These are phyloP conservation scores for Drosophila pseudoobscura DNA, from an alignment of 1,140 invertebrate species.

Conservation along the genomic window DNA sequence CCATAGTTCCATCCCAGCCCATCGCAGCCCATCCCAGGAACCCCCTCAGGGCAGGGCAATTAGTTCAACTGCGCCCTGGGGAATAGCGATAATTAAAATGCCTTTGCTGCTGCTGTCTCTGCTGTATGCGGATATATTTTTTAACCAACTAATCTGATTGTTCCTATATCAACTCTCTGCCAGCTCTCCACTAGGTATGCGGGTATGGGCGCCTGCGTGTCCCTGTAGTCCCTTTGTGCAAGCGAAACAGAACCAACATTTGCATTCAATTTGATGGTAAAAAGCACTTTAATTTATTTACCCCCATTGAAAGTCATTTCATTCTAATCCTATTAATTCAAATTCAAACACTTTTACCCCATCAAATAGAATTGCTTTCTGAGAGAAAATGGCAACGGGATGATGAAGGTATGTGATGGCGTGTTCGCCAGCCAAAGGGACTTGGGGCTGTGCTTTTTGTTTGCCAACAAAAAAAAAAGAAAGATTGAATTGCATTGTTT, in stretches of 20 bases:
- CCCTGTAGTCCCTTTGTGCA: conserved; percentile 15
- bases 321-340: conserved; percentile 77
- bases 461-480: conserved; percentile 13
- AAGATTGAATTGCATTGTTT: conserved; percentile 71
- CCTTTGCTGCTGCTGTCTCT: conserved; percentile 17
- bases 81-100: conserved; percentile 80
- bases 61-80: conserved; percentile 75
- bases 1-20: conserved; percentile 54
- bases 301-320: conserved; percentile 63
- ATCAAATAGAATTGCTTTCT: conserved; percentile 53
- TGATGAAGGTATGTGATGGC: background rate
- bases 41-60: conserved; percentile 55
- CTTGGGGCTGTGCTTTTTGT: conserved; percentile 63
- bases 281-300: conserved; percentile 80
- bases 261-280: conserved; percentile 78
- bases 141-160: conserved; percentile 77
- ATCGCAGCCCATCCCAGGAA: background rate
- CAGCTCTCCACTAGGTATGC: conserved; percentile 23
- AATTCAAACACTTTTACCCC: conserved; percentile 53
- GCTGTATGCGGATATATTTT: conserved; percentile 79
- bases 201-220: background rate
- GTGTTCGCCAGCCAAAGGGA: conserved; percentile 6
- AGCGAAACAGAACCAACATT: conserved; percentile 64
- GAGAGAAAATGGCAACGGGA: background rate
- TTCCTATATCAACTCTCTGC: conserved; percentile 67